Percentiles rank a stretch among this genome's conserved stretches.
Evolutionary conservation across 2,113 vertebrate genomes (phyloP).

Genomic region (Phoenicopterus ruber): DNA sequence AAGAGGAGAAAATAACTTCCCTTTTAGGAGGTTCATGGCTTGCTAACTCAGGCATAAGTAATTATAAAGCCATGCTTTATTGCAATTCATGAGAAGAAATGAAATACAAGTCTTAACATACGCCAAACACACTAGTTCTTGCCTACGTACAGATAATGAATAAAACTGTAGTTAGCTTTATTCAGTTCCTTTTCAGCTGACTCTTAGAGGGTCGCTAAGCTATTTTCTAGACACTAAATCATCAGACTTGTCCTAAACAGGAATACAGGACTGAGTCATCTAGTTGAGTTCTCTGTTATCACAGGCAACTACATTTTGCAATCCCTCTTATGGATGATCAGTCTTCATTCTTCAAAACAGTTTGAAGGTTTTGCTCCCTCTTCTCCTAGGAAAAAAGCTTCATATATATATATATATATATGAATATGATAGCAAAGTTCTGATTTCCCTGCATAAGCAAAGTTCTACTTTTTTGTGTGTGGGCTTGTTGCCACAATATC

Average conservation of each 20-base stretch:
- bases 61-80: background rate
- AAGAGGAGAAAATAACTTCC: background rate
- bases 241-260: background rate
- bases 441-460: background rate
- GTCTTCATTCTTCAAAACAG: background rate
- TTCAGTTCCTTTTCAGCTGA: background rate
- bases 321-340: background rate
- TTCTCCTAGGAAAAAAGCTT: background rate
- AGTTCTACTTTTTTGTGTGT: background rate
- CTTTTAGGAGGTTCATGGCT: background rate
- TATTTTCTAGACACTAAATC: background rate
- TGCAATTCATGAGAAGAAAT: background rate
- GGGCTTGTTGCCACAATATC: conserved; percentile 25
- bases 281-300: background rate
- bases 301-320: background rate
- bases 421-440: background rate
- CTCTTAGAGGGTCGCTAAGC: background rate
- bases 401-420: background rate
- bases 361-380: background rate
- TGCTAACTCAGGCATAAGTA: background rate
- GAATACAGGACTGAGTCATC: background rate
- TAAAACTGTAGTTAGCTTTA: background rate
- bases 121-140: background rate
- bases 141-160: background rate
- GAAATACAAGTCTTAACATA: background rate